Evolutionary conservation across 37 sponge, comb jelly and placozoan genomes (phyloP).

Genomic region (Cladorhizidae sp.): DNA sequence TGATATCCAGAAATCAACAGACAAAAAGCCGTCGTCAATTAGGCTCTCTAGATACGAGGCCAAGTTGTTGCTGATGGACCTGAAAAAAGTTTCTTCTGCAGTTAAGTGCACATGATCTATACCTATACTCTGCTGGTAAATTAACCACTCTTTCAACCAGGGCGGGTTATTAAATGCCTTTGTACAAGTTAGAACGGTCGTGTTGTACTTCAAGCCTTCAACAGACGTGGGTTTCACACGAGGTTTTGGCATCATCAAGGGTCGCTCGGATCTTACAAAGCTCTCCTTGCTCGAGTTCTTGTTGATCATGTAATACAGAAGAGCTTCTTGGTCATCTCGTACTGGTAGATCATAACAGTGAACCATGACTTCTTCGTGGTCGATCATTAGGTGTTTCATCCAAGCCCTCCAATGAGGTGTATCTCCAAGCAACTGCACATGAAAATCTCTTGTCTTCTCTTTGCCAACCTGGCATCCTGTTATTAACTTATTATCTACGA

Average conservation of each 20-base stretch:
- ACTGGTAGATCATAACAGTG: constrained; percentile 18
- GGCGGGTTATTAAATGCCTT: constrained; percentile 7
- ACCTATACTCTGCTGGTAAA: constrained; percentile 15
- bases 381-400: constrained; percentile 1
- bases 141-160: constrained; percentile 23
- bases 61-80: background rate
- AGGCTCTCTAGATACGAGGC: background rate
- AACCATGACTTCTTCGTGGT: constrained; percentile 28
- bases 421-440: constrained; percentile 11
- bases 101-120: constrained; percentile 25
- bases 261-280: constrained; percentile 6
- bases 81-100: constrained; percentile 6
- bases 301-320: constrained; percentile 1
- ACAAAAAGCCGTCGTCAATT: constrained; percentile 19
- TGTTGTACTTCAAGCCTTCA: constrained; percentile 5
- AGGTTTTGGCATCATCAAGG: background rate
- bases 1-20: constrained; percentile 22
- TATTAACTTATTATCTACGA: constrained; percentile 6
- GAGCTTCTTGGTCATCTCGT: background rate
- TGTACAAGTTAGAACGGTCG: constrained; percentile 15
- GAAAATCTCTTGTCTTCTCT: background rate
- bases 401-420: constrained; percentile 24
- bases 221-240: background rate
- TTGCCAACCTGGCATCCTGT: constrained; percentile 25
- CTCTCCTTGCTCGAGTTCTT: background rate